Base-by-base conservation (phyloP, 2,113 vertebrate genomes). In the Tympanuchus pallidicinctus region DNA sequence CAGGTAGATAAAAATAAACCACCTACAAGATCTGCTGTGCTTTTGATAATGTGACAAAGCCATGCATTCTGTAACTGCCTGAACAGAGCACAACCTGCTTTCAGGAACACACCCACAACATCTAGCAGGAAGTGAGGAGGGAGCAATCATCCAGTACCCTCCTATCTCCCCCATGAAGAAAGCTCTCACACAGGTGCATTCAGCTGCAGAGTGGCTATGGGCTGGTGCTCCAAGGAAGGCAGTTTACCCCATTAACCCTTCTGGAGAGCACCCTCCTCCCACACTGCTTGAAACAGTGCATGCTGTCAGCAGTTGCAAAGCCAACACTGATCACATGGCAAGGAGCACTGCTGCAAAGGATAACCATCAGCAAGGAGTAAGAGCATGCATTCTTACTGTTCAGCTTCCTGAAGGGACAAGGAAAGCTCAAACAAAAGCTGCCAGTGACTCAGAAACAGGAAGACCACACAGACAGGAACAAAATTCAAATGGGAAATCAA, bases 41-140 rank as follows among this genome's bases (percentile, higher is more conserved):
- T 88, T 85, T 52, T 91, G 56, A 60, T 92, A 85, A 86, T 6
- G 67, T 74, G 79, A 73, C 60, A 92, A 94, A 94, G 86, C 22
- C 38, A 80, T n/a, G 50, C 75, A 40, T 89, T 88, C 82, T 80
- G 52, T 80, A 73, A 82, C 75, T 86, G 69, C 7, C 75, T 74
- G 78, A 93, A 81, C 18, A 88, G 36, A 74, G 42, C 48, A 64
- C 63, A 92, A 76, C 50, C 75, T 66, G 74, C 71, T 92, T 87
- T 88, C 64, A 84, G 2, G 0, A 84, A 89, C 40, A n/a, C 59
- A 94, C 90, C 80, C 34, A 87, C 64, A 89, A 72, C 36, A 87
- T 45, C 67, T 34, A 60, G 70, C 2, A 81, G 57, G 71, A 86
- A 70, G 6, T 0, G 8, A 13, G 84, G 64, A 67, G 60, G 63